Evolutionary conservation across 2,113 vertebrate genomes (phyloP).

Genomic region (Gavia stellata): DNA sequence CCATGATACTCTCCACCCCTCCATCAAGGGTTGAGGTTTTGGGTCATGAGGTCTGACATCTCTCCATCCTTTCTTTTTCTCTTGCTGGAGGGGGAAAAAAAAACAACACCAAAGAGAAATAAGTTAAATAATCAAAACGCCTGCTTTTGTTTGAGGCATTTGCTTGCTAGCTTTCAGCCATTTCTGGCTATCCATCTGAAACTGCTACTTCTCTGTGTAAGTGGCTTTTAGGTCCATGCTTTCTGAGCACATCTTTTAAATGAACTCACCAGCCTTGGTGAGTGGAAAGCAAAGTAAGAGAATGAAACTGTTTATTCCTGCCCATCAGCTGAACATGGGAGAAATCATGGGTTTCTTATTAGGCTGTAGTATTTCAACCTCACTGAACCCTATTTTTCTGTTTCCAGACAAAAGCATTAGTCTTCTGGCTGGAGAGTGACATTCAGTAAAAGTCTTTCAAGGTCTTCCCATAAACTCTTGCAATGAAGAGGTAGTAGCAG

Average conservation of each 20-base stretch:
- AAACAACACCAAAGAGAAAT: background rate
- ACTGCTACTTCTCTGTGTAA: background rate
- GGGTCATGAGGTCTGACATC: background rate
- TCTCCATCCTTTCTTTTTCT: background rate
- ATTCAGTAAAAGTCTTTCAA: slow-evolving; percentile 38
- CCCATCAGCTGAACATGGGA: background rate
- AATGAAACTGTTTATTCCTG: slow-evolving; percentile 10
- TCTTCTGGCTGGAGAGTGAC: slow-evolving; percentile 1
- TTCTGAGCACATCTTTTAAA: slow-evolving; percentile 4
- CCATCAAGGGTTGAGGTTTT: background rate
- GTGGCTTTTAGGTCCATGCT: slow-evolving; percentile 8
- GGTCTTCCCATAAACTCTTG: slow-evolving; percentile 29
- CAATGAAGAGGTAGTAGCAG: background rate
- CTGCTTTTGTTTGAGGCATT: background rate
- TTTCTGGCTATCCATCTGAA: background rate
- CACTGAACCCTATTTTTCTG: slow-evolving; percentile 14
- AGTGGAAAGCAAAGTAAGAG: background rate
- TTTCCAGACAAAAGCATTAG: background rate
- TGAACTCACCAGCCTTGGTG: background rate
- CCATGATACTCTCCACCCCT: background rate
- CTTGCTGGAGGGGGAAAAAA: background rate
- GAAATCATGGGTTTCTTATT: background rate
- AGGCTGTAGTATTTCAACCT: background rate
- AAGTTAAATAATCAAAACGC: background rate
- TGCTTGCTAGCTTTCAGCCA: background rate